A percentile compares a stretch with the other conserved stretches of the same genome.
These are phyloP conservation scores for Alentia gelatinosa DNA, from an alignment of 2,888 invertebrate species.

Conservation along the genomic window DNA sequence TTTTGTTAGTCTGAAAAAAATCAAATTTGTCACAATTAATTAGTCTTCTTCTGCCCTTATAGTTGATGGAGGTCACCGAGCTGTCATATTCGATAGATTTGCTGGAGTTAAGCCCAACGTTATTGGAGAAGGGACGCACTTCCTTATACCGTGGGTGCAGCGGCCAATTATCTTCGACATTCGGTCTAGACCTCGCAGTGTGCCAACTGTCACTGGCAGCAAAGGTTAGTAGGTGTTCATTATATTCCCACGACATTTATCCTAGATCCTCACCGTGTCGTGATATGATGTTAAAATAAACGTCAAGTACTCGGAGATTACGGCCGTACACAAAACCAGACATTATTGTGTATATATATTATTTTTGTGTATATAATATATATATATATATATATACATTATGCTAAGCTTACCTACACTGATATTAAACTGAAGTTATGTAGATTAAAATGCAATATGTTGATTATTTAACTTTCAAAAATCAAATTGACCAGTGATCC, in stretches of 20 bases:
- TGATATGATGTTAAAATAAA: too few species aligned
- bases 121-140: constrained; percentile 98
- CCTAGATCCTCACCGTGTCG: too few species aligned
- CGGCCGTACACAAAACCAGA: background rate
- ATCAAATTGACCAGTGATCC: too few species aligned
- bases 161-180: constrained; percentile 99
- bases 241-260: too few species aligned
- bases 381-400: too few species aligned
- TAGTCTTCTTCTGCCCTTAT: constrained; percentile 10
- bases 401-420: too few species aligned
- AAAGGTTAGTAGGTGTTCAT: constrained; percentile 87
- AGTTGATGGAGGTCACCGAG: constrained; percentile 98
- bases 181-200: constrained; percentile 96
- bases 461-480: too few species aligned
- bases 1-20: background rate
- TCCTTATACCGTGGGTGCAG: constrained; percentile 99
- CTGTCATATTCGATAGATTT: constrained; percentile 99
- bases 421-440: too few species aligned
- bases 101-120: constrained; percentile 94
- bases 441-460: too few species aligned
- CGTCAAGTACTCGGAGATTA: too few species aligned
- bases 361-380: too few species aligned
- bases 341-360: too few species aligned
- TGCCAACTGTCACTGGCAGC: constrained; percentile 97
- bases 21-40: background rate